Evolutionary conservation across 2,888 invertebrate genomes (phyloP).

Genomic region (Cheilosia soror): DNA sequence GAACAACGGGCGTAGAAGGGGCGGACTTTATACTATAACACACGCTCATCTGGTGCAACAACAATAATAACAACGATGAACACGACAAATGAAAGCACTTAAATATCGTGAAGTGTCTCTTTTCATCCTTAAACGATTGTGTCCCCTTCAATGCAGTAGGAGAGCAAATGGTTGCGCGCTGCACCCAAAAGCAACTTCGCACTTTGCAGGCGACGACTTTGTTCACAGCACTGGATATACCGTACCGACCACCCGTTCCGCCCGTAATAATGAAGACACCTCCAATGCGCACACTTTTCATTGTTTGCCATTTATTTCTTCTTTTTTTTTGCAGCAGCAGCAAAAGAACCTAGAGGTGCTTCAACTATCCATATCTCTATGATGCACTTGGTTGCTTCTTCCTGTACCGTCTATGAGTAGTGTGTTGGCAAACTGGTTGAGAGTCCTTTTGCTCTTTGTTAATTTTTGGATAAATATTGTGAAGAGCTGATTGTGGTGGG

Average conservation of each 20-base stretch:
- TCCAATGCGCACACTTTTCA: slow-evolving; percentile 36
- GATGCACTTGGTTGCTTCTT: slow-evolving; percentile 34
- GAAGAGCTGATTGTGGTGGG: slow-evolving; percentile 7
- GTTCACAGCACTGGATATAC: neutral
- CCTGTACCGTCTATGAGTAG: neutral
- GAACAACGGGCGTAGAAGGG: slow-evolving; percentile 34
- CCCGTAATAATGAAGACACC: slow-evolving; percentile 51
- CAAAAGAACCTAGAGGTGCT: slow-evolving; percentile 9
- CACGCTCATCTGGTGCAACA: slow-evolving; percentile 1
- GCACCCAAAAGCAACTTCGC: slow-evolving; percentile 48
- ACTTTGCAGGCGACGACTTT: slow-evolving; percentile 30
- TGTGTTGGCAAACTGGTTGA: slow-evolving; percentile 28
- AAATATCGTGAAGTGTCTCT: slow-evolving; percentile 74
- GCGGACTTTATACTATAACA: slow-evolving; percentile 28
- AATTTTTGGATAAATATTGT: slow-evolving; percentile 48
- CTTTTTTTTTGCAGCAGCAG: neutral
- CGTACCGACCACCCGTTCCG: neutral
- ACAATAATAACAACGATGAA: slow-evolving; percentile 38
- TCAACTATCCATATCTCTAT: slow-evolving; percentile 57
- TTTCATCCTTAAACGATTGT: slow-evolving; percentile 74
- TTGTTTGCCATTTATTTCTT: slow-evolving; percentile 44
- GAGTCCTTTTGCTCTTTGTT: slow-evolving; percentile 24
- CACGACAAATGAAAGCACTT: slow-evolving; percentile 74
- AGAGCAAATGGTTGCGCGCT: slow-evolving; percentile 52
- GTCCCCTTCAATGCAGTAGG: slow-evolving; percentile 62